A percentile compares a stretch with the other conserved stretches of the same genome.
Conservation (phyloP, 2,797 vertebrate genomes). For the Heliangelus exortis region DNA sequence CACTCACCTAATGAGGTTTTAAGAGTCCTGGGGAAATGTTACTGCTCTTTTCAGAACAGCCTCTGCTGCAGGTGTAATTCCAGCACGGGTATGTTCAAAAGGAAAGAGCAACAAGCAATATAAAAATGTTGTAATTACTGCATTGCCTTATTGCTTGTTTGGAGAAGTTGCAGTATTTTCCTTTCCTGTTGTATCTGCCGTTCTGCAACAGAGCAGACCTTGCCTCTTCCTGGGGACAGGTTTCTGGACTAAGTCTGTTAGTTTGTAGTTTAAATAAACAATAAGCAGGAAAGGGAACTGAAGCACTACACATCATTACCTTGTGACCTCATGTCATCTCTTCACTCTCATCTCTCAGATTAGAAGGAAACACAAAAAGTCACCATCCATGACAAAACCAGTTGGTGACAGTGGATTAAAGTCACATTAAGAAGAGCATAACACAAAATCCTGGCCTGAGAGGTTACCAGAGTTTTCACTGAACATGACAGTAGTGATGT, state of each 20-base stretch:
- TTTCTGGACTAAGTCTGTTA: background rate
- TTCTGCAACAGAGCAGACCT: background rate
- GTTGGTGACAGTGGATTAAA: background rate
- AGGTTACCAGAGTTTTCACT: background rate
- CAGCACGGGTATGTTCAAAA: background rate
- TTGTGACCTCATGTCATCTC: background rate
- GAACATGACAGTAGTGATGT: background rate
- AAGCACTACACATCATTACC: background rate
- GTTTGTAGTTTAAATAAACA: background rate
- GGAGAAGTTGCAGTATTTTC: background rate
- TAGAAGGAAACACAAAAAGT: background rate
- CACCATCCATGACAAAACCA: background rate
- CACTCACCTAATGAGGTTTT: rapidly evolving
- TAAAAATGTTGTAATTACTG: rapidly evolving
- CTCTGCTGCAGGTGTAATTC: background rate
- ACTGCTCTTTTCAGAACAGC: background rate
- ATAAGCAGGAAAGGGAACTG: background rate
- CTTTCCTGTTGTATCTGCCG: background rate
- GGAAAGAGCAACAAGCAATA: background rate
- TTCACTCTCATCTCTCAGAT: background rate
- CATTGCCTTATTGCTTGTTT: background rate
- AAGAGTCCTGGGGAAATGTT: background rate
- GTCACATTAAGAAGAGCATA: background rate
- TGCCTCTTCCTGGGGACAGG: background rate
- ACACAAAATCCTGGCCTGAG: background rate